Evolutionary conservation across 2,797 vertebrate species (phyloP), one percentile per base, ranked within the genome.

Genomic region (Tenualosa ilisha): DNA sequence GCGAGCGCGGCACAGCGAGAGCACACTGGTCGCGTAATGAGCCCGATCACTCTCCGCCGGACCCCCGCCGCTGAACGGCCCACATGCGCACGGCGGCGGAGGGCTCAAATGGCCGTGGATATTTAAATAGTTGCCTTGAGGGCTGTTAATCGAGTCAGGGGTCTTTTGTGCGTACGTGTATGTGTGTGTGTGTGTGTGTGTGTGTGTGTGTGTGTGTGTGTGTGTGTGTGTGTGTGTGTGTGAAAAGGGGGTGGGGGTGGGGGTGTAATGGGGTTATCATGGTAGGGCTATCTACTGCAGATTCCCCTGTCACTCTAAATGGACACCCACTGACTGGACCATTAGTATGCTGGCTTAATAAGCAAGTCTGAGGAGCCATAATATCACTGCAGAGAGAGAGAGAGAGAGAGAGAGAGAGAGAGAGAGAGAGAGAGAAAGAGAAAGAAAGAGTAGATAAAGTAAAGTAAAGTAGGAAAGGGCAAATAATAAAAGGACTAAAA

Each of bases 1-100:
- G 63, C 3, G 63, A 68, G 63, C 63, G 63, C 3, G 63, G 63
- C 63, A 89, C 86, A 85, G 86, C 85, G 86, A 88, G 88, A 84
- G 51, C 87, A 89, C 85, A 87, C 87, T 89, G 86, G 89, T 89
- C 87, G 83, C 87, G 88, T 89, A 91, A 91, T 89, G 88, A 89
- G 88, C 86, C 87, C 87, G 90, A 89, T 89, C 89, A 88, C n/a
- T 81, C 83, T 56, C 31, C 7, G 72, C 11, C 24, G n/a, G 81
- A 26, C 88, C 84, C 89, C 83, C 84, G 84, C 84, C 24, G 63
- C 63, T 68, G 6, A 13, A 24, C 63, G 63, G 63, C 63, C 63
- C 63, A 31, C 63, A 31, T 26, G 63, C 24, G 12, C 24, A 2
- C 13, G 12, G 4, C 46, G 46, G 46, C 7, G 46, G 46, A 46